Conservation (phyloP, 2,888 invertebrate genomes). For the Rotaria sp. region DNA sequence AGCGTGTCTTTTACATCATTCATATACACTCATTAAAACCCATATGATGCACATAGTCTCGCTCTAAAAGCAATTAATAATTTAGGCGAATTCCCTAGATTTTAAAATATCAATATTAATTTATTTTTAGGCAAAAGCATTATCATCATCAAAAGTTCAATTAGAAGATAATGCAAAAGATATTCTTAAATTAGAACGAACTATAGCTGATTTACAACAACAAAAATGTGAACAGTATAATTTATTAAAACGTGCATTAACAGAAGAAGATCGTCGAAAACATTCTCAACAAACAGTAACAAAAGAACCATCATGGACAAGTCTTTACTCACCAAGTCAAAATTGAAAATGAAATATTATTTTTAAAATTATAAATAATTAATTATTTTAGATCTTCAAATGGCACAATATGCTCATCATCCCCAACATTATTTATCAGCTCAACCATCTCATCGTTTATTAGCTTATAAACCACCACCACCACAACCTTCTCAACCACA, state of each 20-base stretch:
- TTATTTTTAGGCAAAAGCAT: neutral
- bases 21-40: too few species aligned
- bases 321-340: conserved; percentile 26
- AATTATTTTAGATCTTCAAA: conserved; percentile 14
- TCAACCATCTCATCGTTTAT: neutral
- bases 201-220: conserved; percentile 1
- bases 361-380: too few species aligned
- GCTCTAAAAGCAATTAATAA: too few species aligned
- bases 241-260: neutral
- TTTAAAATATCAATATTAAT: neutral
- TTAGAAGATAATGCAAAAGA: conserved; percentile 7
- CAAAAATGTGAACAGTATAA: conserved; percentile 1
- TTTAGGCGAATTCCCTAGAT: too few species aligned
- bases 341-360: neutral
- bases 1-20: too few species aligned
- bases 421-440: neutral
- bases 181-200: neutral
- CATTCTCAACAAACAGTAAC: conserved; percentile 5
- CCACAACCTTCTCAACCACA: conserved; percentile 2
- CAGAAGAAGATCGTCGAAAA: conserved; percentile 22
- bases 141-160: conserved; percentile 11
- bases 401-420: conserved; percentile 3
- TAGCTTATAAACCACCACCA: conserved; percentile 25
- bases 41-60: too few species aligned
- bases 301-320: conserved; percentile 30